Percentiles rank a stretch among this genome's conserved stretches.
Evolutionary conservation across 2,797 vertebrate genomes (phyloP).

Genomic region (Anguilla pacifica): DNA sequence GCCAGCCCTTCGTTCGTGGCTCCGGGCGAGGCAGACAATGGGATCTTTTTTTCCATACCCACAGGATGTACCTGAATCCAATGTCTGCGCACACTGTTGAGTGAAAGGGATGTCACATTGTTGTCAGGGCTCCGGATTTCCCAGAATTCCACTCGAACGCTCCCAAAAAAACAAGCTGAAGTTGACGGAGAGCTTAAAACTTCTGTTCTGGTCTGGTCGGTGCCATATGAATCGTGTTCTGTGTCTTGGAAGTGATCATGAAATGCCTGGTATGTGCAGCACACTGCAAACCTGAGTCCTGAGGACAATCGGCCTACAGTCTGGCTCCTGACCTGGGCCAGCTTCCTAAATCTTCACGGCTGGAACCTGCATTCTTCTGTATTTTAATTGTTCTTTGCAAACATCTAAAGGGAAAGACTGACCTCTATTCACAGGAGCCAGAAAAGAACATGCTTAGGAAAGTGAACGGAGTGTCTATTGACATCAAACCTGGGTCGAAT

Average conservation of each 20-base stretch:
- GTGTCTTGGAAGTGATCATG: constrained; percentile 34
- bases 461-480: neutral
- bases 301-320: constrained; percentile 36
- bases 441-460: neutral
- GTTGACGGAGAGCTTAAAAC: constrained; percentile 9
- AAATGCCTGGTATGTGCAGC: constrained; percentile 46
- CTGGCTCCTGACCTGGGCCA: constrained; percentile 34
- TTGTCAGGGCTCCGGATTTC: constrained; percentile 49
- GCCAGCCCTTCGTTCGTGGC: constrained; percentile 56
- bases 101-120: constrained; percentile 62
- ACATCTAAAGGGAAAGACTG: constrained; percentile 33
- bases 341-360: constrained; percentile 37
- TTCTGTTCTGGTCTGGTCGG: neutral
- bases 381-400: constrained; percentile 36
- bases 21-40: constrained; percentile 48
- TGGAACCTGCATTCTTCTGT: constrained; percentile 28
- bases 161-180: neutral
- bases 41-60: constrained; percentile 38
- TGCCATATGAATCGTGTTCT: constrained; percentile 22
- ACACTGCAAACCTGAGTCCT: constrained; percentile 40
- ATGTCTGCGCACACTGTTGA: constrained; percentile 47
- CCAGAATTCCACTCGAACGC: constrained; percentile 26
- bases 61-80: constrained; percentile 61
- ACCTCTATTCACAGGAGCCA: constrained; percentile 22
- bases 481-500: neutral